A percentile compares a stretch with the other conserved stretches of the same genome.
Evolutionary conservation across 2,888 invertebrate genomes (phyloP).

Genomic region (Sisyra terminalis): DNA sequence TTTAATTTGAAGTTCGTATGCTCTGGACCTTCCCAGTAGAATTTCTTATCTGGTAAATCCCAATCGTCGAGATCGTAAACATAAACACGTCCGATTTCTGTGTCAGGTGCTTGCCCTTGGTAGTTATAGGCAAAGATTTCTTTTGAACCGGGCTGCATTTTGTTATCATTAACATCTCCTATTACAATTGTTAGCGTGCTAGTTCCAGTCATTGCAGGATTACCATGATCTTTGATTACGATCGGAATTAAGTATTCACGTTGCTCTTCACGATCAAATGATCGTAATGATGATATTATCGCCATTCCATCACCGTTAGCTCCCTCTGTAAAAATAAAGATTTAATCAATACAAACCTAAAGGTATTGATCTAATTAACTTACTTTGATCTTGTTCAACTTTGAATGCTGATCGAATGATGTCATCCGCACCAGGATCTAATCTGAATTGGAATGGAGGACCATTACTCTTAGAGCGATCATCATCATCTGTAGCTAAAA

Average conservation of each 20-base stretch:
- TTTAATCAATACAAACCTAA: neutral
- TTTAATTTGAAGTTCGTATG: conserved; percentile 79
- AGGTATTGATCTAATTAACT: conserved; percentile 22
- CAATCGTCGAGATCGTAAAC: conserved; percentile 97
- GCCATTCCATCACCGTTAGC: conserved; percentile 97
- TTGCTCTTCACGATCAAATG: conserved; percentile 89
- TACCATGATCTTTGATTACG: conserved; percentile 92
- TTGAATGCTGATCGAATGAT: conserved; percentile 87
- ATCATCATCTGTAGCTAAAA: conserved; percentile 85
- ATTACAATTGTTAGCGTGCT: conserved; percentile 92
- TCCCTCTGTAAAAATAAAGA: conserved; percentile 47
- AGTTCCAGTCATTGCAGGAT: conserved; percentile 91
- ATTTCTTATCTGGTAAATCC: conserved; percentile 96
- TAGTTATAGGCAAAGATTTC: conserved; percentile 97
- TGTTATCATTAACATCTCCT: conserved; percentile 95
- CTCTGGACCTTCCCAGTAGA: conserved; percentile 80
- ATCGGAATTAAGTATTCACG: conserved; percentile 95
- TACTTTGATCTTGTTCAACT: conserved; percentile 91
- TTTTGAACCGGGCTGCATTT: conserved; percentile 95
- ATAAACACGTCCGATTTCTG: conserved; percentile 87
- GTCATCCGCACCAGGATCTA: conserved; percentile 88
- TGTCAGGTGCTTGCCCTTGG: conserved; percentile 71
- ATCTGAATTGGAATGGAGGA: conserved; percentile 87
- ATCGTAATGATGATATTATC: conserved; percentile 81
- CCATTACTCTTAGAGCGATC: conserved; percentile 90